Evolutionary conservation across 2,888 invertebrate genomes (phyloP).

Genomic region (Zaprionus obscuricornis): DNA sequence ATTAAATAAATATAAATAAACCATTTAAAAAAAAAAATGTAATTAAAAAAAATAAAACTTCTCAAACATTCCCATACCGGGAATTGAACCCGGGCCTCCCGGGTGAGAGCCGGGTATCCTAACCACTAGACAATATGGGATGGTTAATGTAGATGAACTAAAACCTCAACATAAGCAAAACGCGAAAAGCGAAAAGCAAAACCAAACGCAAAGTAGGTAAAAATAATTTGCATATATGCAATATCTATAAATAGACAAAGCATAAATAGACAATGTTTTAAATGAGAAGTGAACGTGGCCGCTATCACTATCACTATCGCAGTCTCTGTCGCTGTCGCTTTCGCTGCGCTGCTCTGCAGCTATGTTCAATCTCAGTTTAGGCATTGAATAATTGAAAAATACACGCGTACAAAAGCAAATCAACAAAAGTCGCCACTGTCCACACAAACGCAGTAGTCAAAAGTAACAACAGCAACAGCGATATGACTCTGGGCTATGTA

Average conservation of each 20-base stretch:
- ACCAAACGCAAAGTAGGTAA: conserved; percentile 3
- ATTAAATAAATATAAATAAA: not conserved
- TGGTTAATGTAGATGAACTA: not conserved
- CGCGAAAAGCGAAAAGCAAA: not conserved
- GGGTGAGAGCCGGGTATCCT: conserved; percentile 75
- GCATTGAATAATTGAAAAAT: conserved; percentile 39
- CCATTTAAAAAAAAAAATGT: not conserved
- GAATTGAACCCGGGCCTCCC: conserved; percentile 74
- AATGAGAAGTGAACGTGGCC: too few relatives aligned
- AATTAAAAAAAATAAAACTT: not conserved
- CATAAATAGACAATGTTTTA: not conserved
- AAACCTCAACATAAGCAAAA: conserved; percentile 7
- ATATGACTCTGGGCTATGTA: conserved; percentile 34
- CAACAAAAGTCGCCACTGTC: conserved; percentile 39
- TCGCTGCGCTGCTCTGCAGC: conserved; percentile 7
- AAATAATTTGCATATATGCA: too few relatives aligned
- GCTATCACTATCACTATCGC: too few relatives aligned
- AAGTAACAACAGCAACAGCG: conserved; percentile 4
- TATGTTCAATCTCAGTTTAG: conserved; percentile 9
- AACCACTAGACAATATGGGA: conserved; percentile 77
- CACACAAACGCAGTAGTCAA: conserved; percentile 6
- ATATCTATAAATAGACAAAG: conserved; percentile 4
- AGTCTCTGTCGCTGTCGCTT: too few relatives aligned
- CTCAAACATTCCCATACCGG: conserved; percentile 60
- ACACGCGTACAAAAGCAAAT: conserved; percentile 28